Conservation (phyloP, 35 echinoderm and acorn worm species). For the Ophiothrix spiculata region DNA sequence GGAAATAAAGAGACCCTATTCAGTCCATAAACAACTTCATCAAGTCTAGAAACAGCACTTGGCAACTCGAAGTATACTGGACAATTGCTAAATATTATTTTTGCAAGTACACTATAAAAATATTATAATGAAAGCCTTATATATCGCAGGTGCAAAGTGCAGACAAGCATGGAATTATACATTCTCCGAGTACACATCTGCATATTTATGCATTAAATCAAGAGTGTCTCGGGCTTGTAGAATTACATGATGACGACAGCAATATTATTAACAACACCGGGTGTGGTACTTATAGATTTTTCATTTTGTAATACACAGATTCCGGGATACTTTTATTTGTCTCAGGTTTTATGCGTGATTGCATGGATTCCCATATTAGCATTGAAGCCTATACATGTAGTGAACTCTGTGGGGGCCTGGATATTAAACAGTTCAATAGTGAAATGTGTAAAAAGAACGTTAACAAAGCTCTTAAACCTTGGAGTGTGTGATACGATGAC, state of each 20-base stretch:
- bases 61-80: neutral
- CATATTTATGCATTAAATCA: conserved; percentile 10
- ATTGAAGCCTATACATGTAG: neutral
- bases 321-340: conserved; percentile 6
- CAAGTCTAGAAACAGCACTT: neutral
- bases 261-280: conserved; percentile 6
- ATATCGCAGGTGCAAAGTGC: conserved; percentile 2
- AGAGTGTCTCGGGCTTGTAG: conserved; percentile 1
- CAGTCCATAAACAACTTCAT: neutral
- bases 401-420: neutral
- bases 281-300: conserved; percentile 10
- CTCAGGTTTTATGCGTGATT: conserved; percentile 12
- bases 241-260: conserved; percentile 1
- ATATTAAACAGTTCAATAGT: neutral
- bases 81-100: neutral
- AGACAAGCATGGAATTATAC: neutral
- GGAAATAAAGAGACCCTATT: neutral
- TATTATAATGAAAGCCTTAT: conserved; percentile 1
- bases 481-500: conserved; percentile 35
- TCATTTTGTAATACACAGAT: conserved; percentile 4
- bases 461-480: conserved; percentile 42
- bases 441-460: conserved; percentile 19
- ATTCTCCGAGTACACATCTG: conserved; percentile 1
- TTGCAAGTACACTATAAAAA: conserved; percentile 3
- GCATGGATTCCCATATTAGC: conserved; percentile 1